Evolutionary conservation across 2,888 invertebrate genomes (phyloP).

Genomic region (Ferrisia virgata): DNA sequence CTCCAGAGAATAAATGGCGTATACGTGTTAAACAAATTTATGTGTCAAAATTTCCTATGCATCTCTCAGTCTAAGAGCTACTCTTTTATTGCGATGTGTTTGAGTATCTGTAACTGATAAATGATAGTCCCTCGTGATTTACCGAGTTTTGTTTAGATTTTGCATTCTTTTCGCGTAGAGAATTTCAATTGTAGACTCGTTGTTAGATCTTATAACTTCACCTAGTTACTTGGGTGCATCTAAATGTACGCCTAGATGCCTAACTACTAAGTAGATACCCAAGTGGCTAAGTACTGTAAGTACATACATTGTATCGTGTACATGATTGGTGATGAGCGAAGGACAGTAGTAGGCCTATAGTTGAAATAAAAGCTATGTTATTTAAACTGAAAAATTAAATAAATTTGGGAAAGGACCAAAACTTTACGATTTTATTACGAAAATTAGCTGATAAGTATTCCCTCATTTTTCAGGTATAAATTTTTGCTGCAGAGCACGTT

Average conservation of each 20-base stretch:
- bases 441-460: too few relatives aligned
- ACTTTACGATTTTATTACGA: too few relatives aligned
- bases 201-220: background rate
- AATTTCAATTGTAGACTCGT: background rate
- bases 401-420: too few relatives aligned
- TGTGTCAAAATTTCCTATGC: background rate
- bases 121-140: background rate
- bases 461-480: too few relatives aligned
- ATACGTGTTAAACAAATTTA: slow-evolving; percentile 18
- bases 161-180: background rate
- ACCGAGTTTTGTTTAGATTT: background rate
- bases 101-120: slow-evolving; percentile 15
- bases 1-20: background rate
- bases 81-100: background rate
- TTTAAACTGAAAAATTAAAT: too few relatives aligned
- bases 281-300: too few relatives aligned
- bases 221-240: background rate
- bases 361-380: too few relatives aligned
- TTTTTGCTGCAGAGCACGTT: too few relatives aligned
- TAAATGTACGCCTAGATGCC: background rate
- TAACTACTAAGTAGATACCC: too few relatives aligned
- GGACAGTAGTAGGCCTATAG: too few relatives aligned
- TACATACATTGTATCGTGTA: too few relatives aligned
- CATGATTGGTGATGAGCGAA: too few relatives aligned
- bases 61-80: background rate